phyloP scores from a whole-genome alignment of 2,888 invertebrate species.

The Orchesellides sinensis region DNA sequence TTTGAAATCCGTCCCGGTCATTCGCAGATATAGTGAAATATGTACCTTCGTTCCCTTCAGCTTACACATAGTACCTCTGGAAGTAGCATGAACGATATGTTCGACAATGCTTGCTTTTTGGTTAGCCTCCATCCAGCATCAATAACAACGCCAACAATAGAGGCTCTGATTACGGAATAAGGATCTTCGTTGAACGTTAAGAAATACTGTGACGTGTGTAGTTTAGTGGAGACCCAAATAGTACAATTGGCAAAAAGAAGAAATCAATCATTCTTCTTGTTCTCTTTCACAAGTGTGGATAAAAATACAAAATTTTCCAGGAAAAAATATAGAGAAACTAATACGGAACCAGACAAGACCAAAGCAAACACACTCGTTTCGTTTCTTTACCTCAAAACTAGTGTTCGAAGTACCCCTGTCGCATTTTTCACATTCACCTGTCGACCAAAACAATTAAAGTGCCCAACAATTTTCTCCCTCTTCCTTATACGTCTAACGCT shows the following conservation, averaged over 20 bases:
- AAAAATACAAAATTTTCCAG: constrained; percentile 33
- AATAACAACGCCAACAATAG: background rate
- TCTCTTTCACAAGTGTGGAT: constrained; percentile 28
- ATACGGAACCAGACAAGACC: no score
- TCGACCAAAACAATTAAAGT: constrained; percentile 67
- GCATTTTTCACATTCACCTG: constrained; percentile 70
- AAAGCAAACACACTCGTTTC: no score
- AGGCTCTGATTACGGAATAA: constrained; percentile 27
- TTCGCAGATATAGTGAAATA: no score
- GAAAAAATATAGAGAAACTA: no score
- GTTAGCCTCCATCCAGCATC: no score
- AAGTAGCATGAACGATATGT: no score
- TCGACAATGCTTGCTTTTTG: no score
- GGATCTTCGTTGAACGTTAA: background rate
- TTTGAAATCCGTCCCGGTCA: no score
- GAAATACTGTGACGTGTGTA: background rate
- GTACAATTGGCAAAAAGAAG: constrained; percentile 37
- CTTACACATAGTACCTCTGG: no score
- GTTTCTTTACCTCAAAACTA: no score
- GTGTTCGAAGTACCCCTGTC: constrained; percentile 39
- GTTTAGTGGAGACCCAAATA: background rate
- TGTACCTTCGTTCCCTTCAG: no score
- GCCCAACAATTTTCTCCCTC: constrained; percentile 45
- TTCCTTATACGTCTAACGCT: no score
- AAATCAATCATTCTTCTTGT: constrained; percentile 51